Conservation (phyloP, 2,888 invertebrate genomes). For the Panzeria rudis region DNA sequence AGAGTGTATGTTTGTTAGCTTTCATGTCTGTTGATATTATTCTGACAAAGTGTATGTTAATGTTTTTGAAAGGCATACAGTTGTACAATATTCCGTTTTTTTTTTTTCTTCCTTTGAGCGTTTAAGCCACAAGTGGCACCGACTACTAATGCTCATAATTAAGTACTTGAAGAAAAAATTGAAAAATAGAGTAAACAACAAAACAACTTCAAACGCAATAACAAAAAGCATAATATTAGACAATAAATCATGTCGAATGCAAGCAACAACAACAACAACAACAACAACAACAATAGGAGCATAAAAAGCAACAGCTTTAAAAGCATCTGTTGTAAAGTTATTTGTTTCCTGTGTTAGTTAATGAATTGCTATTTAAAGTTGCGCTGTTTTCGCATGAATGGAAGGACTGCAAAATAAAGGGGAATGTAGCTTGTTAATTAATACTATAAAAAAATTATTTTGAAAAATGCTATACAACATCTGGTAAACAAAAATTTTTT, state of each 20-base stretch:
- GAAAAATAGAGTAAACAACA: too few relatives aligned
- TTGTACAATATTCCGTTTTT: neutral
- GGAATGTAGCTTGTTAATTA: too few relatives aligned
- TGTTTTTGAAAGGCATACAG: conserved; percentile 35
- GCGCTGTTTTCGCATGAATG: neutral
- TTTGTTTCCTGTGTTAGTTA: conserved; percentile 34
- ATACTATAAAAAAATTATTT: too few relatives aligned
- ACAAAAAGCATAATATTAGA: neutral
- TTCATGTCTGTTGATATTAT: neutral
- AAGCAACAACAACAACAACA: neutral
- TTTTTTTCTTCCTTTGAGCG: neutral
- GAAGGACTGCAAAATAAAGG: too few relatives aligned
- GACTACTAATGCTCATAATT: conserved; percentile 31
- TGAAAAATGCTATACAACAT: too few relatives aligned
- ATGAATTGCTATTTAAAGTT: conserved; percentile 29
- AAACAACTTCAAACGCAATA: too few relatives aligned
- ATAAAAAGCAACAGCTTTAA: neutral
- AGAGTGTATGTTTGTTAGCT: neutral
- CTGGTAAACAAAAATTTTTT: too few relatives aligned
- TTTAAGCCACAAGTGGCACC: conserved; percentile 50
- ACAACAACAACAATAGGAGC: neutral
- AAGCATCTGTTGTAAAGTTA: neutral
- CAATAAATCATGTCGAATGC: neutral
- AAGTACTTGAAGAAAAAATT: conserved; percentile 17
- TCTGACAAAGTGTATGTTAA: conserved; percentile 31